These are phyloP conservation scores for Epinotia brunnichana DNA, from an alignment of 2,888 invertebrate species.

Conservation along the genomic window DNA sequence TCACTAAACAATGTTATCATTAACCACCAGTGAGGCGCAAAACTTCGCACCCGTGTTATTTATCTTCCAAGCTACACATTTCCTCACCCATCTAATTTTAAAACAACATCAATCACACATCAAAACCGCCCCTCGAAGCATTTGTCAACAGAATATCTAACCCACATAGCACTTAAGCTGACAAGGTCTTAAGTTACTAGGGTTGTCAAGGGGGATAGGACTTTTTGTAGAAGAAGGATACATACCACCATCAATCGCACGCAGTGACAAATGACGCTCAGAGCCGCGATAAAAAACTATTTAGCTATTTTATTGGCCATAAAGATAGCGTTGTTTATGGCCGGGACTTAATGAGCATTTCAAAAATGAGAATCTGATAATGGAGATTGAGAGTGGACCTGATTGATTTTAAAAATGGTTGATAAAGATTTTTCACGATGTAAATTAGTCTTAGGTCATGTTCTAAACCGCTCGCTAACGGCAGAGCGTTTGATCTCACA, in stretches of 20 bases:
- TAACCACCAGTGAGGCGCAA: background rate
- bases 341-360: conserved; percentile 18
- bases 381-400: background rate
- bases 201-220: background rate
- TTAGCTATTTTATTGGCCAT: conserved; percentile 67
- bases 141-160: conserved; percentile 40
- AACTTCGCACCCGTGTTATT: conserved; percentile 13
- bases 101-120: conserved; percentile 40
- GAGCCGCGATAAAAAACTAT: conserved; percentile 66
- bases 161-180: conserved; percentile 17
- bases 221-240: background rate
- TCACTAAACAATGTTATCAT: conserved; percentile 18
- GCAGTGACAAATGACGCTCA: conserved; percentile 62
- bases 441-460: background rate
- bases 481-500: no score
- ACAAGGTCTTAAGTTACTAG: background rate
- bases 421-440: background rate
- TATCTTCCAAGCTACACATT: conserved; percentile 1
- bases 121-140: conserved; percentile 36
- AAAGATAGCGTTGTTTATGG: conserved; percentile 58
- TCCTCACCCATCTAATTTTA: conserved; percentile 36
- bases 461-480: background rate
- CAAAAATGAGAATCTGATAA: conserved; percentile 35
- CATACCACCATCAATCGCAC: conserved; percentile 56
- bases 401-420: conserved; percentile 28